phyloP scores from a whole-genome alignment of 2,113 vertebrate genomes.

The Ptilorrhoa leucosticta region DNA sequence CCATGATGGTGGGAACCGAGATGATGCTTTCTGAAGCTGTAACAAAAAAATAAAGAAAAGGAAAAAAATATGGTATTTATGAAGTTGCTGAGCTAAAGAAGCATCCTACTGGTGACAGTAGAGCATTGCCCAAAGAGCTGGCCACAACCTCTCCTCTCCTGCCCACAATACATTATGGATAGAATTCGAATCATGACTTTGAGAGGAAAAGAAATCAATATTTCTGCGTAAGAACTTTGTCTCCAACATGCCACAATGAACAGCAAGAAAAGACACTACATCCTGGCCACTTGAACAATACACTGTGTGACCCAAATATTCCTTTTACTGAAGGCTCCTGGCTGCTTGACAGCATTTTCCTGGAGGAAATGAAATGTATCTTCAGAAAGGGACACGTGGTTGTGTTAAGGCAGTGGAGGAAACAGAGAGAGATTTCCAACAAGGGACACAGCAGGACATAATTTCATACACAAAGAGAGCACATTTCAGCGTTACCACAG shows the following conservation, averaged over 20 bases:
- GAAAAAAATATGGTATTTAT: not conserved
- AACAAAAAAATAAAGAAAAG: not conserved
- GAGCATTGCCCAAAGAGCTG: not conserved
- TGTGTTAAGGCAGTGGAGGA: not conserved
- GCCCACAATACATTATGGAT: not conserved
- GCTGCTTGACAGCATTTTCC: not conserved
- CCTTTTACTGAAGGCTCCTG: not conserved
- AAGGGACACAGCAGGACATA: not conserved
- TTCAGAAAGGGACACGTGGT: not conserved
- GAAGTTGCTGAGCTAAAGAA: not conserved
- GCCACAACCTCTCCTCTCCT: not conserved
- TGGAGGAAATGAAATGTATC: slow-evolving; percentile 1
- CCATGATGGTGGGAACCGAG: slow-evolving; percentile 81
- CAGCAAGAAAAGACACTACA: not conserved
- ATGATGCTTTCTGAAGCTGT: slow-evolving; percentile 86
- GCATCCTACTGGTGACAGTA: not conserved
- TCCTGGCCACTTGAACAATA: not conserved
- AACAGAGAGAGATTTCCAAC: not conserved
- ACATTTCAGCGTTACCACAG: slow-evolving; percentile 8
- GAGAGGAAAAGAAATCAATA: not conserved
- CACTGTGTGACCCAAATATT: not conserved
- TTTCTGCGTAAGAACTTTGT: not conserved
- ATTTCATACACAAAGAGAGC: not conserved
- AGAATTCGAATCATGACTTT: not conserved
- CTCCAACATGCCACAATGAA: not conserved